Evolutionary conservation across 1,140 invertebrate genomes (phyloP).

Genomic region (Drusus annulatus): DNA sequence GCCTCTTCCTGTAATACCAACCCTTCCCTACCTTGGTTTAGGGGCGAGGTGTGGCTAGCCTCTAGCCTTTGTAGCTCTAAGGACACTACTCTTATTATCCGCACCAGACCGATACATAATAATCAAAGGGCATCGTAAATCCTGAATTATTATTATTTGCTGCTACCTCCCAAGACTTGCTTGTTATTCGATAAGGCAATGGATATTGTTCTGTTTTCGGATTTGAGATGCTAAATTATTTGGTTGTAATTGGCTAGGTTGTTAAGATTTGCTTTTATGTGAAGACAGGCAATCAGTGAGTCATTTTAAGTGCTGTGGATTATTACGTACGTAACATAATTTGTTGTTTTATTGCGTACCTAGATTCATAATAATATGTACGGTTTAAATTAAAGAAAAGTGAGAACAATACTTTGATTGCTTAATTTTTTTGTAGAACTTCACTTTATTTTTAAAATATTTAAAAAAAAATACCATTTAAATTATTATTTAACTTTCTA

Average conservation of each 20-base stretch:
- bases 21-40: neutral
- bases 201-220: conserved; percentile 31
- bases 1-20: neutral
- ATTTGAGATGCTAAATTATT: conserved; percentile 8
- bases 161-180: neutral
- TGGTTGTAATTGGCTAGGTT: conserved; percentile 2
- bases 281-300: too few species aligned
- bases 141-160: neutral
- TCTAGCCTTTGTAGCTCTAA: too few species aligned
- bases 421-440: too few species aligned
- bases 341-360: too few species aligned
- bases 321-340: too few species aligned
- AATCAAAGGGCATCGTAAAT: conserved; percentile 39
- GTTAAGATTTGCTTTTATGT: neutral
- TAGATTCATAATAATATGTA: too few species aligned
- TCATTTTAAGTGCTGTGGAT: too few species aligned
- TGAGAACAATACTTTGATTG: too few species aligned
- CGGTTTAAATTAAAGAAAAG: too few species aligned
- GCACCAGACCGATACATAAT: neutral
- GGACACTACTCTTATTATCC: conserved; percentile 16
- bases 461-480: too few species aligned
- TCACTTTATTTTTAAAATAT: too few species aligned
- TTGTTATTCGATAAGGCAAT: conserved; percentile 25
- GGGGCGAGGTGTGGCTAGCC: neutral
- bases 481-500: too few species aligned